These are phyloP conservation scores for Propithecus deckenii DNA, from an alignment of 2,797 vertebrate species.

Conservation along the genomic window DNA sequence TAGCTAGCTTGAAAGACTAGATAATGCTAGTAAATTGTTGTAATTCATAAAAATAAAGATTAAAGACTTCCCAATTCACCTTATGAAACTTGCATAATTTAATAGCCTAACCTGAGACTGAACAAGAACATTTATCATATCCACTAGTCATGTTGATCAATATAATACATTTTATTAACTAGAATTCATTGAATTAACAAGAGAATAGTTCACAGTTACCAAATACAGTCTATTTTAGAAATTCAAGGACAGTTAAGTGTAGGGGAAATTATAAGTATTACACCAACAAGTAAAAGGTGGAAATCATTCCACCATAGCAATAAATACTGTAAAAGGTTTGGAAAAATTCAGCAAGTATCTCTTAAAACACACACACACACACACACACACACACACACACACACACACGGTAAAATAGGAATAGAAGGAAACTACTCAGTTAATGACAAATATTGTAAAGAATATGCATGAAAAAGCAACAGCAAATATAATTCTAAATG, in stretches of 20 bases:
- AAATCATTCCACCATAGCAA: background rate
- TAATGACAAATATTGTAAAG: background rate
- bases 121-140: background rate
- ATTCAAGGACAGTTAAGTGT: background rate
- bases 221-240: background rate
- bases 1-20: background rate
- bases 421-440: background rate
- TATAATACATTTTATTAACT: background rate
- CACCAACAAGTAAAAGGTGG: background rate
- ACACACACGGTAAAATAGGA: background rate
- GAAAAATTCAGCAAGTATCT: background rate
- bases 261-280: background rate
- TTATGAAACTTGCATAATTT: background rate
- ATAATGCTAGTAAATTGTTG: background rate
- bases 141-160: background rate
- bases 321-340: background rate
- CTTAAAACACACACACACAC: background rate
- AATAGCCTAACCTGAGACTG: conserved; percentile 9
- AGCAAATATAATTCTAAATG: background rate
- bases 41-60: conserved; percentile 16
- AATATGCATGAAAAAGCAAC: background rate
- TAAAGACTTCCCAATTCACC: background rate
- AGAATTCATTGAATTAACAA: background rate
- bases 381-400: background rate
- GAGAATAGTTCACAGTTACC: background rate